These are phyloP conservation scores for Tipula helvola DNA, from an alignment of 2,888 invertebrate genomes.

Conservation along the genomic window DNA sequence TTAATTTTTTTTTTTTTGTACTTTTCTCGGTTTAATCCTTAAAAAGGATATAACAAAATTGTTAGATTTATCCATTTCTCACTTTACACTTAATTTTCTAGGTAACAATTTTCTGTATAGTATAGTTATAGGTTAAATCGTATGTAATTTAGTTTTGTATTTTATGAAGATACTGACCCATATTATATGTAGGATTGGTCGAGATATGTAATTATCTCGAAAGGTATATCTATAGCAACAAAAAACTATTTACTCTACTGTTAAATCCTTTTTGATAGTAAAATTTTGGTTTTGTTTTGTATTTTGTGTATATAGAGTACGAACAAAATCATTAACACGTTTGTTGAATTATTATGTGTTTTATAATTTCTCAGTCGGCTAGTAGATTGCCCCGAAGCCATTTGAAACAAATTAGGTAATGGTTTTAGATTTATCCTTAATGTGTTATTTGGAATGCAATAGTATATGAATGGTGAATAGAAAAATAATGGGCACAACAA, in stretches of 20 bases:
- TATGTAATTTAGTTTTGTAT: not conserved
- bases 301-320: not conserved
- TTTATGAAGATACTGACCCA: not conserved
- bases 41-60: not conserved
- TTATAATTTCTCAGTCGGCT: not conserved
- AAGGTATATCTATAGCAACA: not conserved
- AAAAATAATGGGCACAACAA: too few relatives aligned
- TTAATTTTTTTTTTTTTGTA: not conserved
- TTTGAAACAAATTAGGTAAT: not conserved
- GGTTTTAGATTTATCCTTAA: not conserved
- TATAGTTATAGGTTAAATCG: not conserved
- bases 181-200: not conserved
- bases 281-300: not conserved
- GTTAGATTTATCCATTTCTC: not conserved
- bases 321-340: not conserved
- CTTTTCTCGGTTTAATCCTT: not conserved
- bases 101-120: not conserved
- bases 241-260: not conserved
- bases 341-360: not conserved
- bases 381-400: not conserved
- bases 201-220: not conserved
- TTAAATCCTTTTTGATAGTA: not conserved
- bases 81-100: conserved; percentile 4
- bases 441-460: not conserved
- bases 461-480: not conserved